Base-by-base conservation (phyloP, 2,113 vertebrate genomes). In the Esox niger region DNA sequence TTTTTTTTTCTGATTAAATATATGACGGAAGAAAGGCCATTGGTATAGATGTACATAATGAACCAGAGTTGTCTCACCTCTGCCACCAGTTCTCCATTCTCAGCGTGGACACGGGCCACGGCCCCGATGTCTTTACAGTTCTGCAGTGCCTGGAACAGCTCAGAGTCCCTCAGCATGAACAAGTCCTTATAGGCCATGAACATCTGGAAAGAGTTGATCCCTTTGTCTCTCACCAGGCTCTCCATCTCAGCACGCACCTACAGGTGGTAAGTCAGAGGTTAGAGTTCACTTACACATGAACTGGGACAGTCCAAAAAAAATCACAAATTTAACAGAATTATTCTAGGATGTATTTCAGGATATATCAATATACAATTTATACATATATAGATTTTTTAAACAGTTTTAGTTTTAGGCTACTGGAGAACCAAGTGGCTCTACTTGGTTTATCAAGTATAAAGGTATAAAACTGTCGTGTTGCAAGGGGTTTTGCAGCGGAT, bases 191-290 rank as follows among this genome's bases (percentile, higher is more conserved):
- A 99, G 76, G 95, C 93, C 96, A 98, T 97, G 91, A 92, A 98
- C 95, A 98, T 95, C 91, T 99, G 96, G 83, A 99, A 99, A 6
- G 97, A 98, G 84, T 97, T 99, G 74, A 99, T 95, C 0, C 97
- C 97, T 73, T 95, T 91, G 75, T 99, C 97, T 60, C 95, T 88
- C 74, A 99, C 97, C 83, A 99, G 87, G 0, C 85, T 92, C 91
- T 98, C 96, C 96, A 98, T 98, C 88, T 99, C 95, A 0, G 90
- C 88, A 70, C 88, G 93, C 59, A 98, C 97, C 97, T 99, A 75
- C 35, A 69, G 47, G 47, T 43, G 11, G 17, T 10, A 15, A 15
- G 38, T 43, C 17, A 43, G 38, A 43, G 15, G 38, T 43, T 4
- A 43, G 38, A 43, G 38, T 43, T 15, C 35, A 43, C 35, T 15